These are phyloP conservation scores for Formica selysi DNA, from an alignment of 1,140 invertebrate genomes.

Conservation along the genomic window DNA sequence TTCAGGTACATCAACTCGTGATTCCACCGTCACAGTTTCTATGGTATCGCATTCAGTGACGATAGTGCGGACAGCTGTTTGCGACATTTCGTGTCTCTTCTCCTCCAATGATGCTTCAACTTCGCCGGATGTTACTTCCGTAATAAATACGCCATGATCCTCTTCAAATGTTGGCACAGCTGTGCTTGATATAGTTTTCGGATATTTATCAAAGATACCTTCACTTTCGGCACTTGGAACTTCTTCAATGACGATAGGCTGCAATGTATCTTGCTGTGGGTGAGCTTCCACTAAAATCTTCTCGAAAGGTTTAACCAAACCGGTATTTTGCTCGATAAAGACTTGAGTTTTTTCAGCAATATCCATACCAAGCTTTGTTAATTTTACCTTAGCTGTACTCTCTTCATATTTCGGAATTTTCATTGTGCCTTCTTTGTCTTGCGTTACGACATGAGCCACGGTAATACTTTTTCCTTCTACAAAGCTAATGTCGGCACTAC, in stretches of 20 bases:
- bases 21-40: conserved; percentile 80
- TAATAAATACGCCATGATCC: conserved; percentile 80
- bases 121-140: conserved; percentile 79
- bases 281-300: conserved; percentile 76
- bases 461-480: conserved; percentile 85
- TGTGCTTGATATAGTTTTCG: conserved; percentile 62
- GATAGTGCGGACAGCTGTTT: conserved; percentile 78
- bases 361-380: conserved; percentile 73
- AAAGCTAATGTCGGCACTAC: conserved; percentile 83
- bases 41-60: conserved; percentile 79
- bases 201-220: conserved; percentile 68
- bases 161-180: conserved; percentile 72
- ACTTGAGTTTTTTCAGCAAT: conserved; percentile 73
- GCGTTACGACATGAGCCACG: conserved; percentile 84
- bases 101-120: conserved; percentile 69
- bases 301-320: conserved; percentile 66
- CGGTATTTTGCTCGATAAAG: conserved; percentile 75
- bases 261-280: conserved; percentile 80
- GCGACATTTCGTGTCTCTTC: conserved; percentile 72
- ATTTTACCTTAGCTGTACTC: conserved; percentile 69
- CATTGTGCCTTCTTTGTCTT: conserved; percentile 84
- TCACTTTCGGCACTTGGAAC: conserved; percentile 75
- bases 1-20: conserved; percentile 79
- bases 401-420: conserved; percentile 65
- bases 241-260: conserved; percentile 79